Conservation (phyloP, 2,113 vertebrate genomes). For the Stegastes partitus region DNA sequence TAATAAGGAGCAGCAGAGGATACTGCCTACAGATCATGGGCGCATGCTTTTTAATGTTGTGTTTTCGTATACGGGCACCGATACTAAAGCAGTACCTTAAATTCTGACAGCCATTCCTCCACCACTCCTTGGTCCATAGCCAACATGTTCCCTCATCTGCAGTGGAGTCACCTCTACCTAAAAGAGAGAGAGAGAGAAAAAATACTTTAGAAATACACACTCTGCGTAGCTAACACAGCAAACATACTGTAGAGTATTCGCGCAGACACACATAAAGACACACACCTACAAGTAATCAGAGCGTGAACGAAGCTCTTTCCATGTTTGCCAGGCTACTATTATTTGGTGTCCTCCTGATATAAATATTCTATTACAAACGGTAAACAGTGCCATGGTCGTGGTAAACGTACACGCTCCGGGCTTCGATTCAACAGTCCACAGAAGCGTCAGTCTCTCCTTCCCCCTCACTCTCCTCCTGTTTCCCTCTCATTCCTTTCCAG, state of each 20-base stretch:
- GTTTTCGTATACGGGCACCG: background rate
- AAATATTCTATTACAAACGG: conserved; percentile 21
- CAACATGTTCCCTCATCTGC: conserved; percentile 96
- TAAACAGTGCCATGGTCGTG: conserved; percentile 10
- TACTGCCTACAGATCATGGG: conserved; percentile 19
- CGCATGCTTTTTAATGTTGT: background rate
- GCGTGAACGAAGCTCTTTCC: conserved; percentile 8
- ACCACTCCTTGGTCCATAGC: conserved; percentile 95
- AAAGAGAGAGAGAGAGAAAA: conserved; percentile 36
- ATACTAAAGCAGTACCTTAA: conserved; percentile 88
- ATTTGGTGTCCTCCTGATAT: conserved; percentile 4
- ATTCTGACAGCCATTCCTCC: conserved; percentile 98
- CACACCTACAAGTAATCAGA: conserved; percentile 15
- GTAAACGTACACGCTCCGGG: conserved; percentile 17
- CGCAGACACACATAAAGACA: background rate
- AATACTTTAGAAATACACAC: background rate
- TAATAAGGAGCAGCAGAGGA: conserved; percentile 32
- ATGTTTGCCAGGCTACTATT: background rate
- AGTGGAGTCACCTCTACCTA: conserved; percentile 79
- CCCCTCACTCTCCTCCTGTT: background rate
- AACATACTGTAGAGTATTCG: background rate
- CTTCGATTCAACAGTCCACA: conserved; percentile 35
- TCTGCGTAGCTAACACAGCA: background rate
- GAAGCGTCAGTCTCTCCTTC: conserved; percentile 22
- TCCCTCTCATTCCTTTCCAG: conserved; percentile 50